These are phyloP conservation scores for Gymnothorax reevesii DNA, from an alignment of 2,797 vertebrate species.

Conservation along the genomic window DNA sequence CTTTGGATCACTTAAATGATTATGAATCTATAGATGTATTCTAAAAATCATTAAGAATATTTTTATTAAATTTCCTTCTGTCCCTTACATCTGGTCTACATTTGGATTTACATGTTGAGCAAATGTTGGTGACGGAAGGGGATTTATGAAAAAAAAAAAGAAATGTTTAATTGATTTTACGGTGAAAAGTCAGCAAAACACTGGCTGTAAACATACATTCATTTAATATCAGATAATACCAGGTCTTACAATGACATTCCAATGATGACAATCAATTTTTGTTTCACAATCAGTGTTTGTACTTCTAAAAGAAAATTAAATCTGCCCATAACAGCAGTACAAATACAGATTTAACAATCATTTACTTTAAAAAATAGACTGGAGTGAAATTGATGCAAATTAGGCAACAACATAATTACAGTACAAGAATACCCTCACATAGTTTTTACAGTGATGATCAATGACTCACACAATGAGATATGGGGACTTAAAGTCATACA, in stretches of 20 bases:
- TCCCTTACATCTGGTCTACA: not conserved
- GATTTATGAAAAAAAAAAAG: not conserved
- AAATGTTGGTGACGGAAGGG: not conserved
- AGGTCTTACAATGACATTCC: conserved; percentile 76
- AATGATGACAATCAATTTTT: conserved; percentile 78
- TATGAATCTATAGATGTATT: not conserved
- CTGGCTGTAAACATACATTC: conserved; percentile 77
- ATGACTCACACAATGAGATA: conserved; percentile 63
- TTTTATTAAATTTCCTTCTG: too few species aligned
- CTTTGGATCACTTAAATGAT: not conserved
- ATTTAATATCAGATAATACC: conserved; percentile 74
- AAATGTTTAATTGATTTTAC: not conserved
- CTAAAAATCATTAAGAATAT: not conserved
- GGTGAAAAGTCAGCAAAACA: not conserved
- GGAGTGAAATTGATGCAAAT: conserved; percentile 75
- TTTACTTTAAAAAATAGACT: conserved; percentile 78
- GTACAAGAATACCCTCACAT: conserved; percentile 72
- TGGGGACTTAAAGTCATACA: conserved; percentile 78
- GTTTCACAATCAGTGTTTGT: conserved; percentile 70
- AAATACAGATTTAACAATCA: conserved; percentile 82
- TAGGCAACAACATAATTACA: conserved; percentile 79
- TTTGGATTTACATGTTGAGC: not conserved
- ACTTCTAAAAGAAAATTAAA: conserved; percentile 71
- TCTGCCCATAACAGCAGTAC: conserved; percentile 78
- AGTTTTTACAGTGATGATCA: conserved; percentile 66